Conservation (phyloP, 2,888 invertebrate species). For the Drosophila subquinaria region DNA sequence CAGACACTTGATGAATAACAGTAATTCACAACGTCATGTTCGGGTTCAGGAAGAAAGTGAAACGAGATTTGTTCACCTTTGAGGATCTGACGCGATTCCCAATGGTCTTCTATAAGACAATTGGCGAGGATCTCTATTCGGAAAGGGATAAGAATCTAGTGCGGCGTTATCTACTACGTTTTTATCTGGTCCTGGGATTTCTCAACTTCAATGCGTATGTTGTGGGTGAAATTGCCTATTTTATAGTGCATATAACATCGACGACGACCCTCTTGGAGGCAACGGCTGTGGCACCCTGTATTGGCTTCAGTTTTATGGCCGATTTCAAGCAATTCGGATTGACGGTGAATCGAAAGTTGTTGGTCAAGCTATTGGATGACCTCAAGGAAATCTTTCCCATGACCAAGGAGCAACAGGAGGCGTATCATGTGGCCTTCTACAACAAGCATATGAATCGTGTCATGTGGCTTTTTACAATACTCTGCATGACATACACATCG, state of each 20-base stretch:
- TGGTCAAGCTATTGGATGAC: slow-evolving; percentile 67
- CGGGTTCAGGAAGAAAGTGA: slow-evolving; percentile 39
- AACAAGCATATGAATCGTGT: slow-evolving; percentile 59
- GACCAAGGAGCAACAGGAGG: slow-evolving; percentile 46
- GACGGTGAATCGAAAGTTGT: slow-evolving; percentile 48
- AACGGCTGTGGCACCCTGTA: slow-evolving; percentile 78
- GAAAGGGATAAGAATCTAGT: slow-evolving; percentile 54
- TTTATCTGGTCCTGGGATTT: slow-evolving; percentile 65
- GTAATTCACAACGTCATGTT: slow-evolving; percentile 41
- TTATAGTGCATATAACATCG: slow-evolving; percentile 68
- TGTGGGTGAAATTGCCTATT: slow-evolving; percentile 74
- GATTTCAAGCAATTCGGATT: slow-evolving; percentile 74
- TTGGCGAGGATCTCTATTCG: slow-evolving; percentile 78
- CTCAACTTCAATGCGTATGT: slow-evolving; percentile 75
- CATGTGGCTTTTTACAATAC: slow-evolving; percentile 67
- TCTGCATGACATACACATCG: slow-evolving; percentile 76
- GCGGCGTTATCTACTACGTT: slow-evolving; percentile 57
- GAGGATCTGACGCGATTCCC: slow-evolving; percentile 71
- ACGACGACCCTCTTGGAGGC: slow-evolving; percentile 77
- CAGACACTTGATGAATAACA: not conserved
- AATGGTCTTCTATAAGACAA: slow-evolving; percentile 73
- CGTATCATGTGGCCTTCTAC: slow-evolving; percentile 55
- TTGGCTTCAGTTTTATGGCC: slow-evolving; percentile 75
- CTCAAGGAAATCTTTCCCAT: slow-evolving; percentile 68
- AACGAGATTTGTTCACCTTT: slow-evolving; percentile 52